phyloP scores from a whole-genome alignment of 2,888 invertebrate genomes.

The Linnaemya tessellans region DNA sequence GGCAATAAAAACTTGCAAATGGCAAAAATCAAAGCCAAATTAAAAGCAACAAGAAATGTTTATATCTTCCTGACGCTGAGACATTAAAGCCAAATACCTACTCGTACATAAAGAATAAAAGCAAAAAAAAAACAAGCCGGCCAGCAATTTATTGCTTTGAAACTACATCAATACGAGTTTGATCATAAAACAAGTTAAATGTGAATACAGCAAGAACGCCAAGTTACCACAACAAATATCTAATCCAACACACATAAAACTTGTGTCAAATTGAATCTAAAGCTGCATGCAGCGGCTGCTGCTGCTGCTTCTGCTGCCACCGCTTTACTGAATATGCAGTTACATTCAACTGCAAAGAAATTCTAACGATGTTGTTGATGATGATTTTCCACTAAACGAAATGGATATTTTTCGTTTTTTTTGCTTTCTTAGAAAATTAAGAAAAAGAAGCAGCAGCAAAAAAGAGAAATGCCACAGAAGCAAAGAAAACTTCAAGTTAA shows the following conservation, averaged over 20 bases:
- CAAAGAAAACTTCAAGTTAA: conserved; percentile 26
- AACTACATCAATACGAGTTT: conserved; percentile 65
- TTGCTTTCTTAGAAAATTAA: background rate
- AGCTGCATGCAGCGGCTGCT: conserved; percentile 17
- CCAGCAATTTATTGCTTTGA: conserved; percentile 65
- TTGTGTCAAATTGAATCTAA: background rate
- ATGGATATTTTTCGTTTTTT: conserved; percentile 14
- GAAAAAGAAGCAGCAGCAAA: background rate
- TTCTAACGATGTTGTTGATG: conserved; percentile 37
- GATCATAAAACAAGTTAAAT: conserved; percentile 58
- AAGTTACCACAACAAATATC: conserved; percentile 28
- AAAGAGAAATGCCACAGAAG: conserved; percentile 4
- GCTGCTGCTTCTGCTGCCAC: background rate
- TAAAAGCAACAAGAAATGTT: conserved; percentile 70
- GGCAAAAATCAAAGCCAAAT: conserved; percentile 80
- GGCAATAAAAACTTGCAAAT: conserved; percentile 75
- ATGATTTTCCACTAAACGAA: conserved; percentile 56
- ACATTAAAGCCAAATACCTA: conserved; percentile 39
- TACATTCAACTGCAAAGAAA: conserved; percentile 21
- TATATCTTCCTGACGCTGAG: conserved; percentile 67
- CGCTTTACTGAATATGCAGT: conserved; percentile 7
- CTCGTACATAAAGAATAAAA: background rate
- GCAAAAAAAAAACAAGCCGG: conserved; percentile 4
- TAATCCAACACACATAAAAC: conserved; percentile 6
- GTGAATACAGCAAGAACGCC: conserved; percentile 17